These are phyloP conservation scores for Psix sp. DNA, from an alignment of 1,140 invertebrate genomes.

Conservation along the genomic window DNA sequence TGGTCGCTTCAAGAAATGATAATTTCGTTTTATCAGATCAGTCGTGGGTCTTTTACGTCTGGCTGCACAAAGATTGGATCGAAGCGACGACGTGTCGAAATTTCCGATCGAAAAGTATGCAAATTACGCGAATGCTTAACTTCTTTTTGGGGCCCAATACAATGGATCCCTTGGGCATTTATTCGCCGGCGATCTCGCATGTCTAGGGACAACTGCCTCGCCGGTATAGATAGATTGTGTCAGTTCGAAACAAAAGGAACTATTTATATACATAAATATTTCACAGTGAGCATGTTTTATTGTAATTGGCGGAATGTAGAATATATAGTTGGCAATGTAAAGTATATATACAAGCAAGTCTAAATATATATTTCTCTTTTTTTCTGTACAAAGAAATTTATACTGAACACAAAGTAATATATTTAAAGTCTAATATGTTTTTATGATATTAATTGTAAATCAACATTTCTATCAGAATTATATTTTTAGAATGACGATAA, in stretches of 20 bases:
- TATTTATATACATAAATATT: constrained; percentile 28
- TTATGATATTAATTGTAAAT: too few species aligned
- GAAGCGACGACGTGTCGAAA: constrained; percentile 57
- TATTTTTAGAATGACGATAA: too few species aligned
- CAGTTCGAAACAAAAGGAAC: constrained; percentile 47
- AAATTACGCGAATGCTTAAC: constrained; percentile 39
- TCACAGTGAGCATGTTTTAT: constrained; percentile 23
- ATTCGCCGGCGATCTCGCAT: constrained; percentile 28
- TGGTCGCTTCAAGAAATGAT: too few species aligned
- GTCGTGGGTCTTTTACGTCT: constrained; percentile 31
- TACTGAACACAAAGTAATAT: too few species aligned
- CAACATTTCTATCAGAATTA: too few species aligned
- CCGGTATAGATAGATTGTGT: constrained; percentile 45
- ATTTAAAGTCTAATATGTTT: too few species aligned
- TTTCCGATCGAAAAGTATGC: constrained; percentile 51
- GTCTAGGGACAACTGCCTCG: constrained; percentile 27
- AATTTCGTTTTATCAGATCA: constrained; percentile 8
- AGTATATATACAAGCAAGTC: too few species aligned
- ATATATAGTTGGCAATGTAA: constrained; percentile 20
- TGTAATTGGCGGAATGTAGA: constrained; percentile 39
- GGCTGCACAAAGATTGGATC: constrained; percentile 26
- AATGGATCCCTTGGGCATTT: constrained; percentile 39
- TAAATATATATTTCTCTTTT: too few species aligned
- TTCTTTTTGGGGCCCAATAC: constrained; percentile 35
- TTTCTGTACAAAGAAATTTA: too few species aligned